These are phyloP conservation scores for Cantharis lateralis DNA, from an alignment of 2,888 invertebrate species.

Conservation along the genomic window DNA sequence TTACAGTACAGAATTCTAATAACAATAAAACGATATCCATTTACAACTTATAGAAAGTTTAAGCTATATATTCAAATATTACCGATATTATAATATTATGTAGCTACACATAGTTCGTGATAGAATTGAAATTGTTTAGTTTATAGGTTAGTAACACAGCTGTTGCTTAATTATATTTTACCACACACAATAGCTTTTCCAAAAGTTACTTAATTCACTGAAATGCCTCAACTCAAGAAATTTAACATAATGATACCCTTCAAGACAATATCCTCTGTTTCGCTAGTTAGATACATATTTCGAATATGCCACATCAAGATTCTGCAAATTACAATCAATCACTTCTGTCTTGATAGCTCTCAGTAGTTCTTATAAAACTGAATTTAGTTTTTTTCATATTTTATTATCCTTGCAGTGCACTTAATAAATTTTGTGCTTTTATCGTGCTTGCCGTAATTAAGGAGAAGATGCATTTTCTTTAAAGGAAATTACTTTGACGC, in stretches of 20 bases:
- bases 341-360: not conserved
- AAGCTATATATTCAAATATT: not conserved
- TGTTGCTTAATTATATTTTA: not conserved
- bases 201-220: not conserved
- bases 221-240: not conserved
- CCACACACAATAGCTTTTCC: not conserved
- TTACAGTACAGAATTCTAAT: not conserved
- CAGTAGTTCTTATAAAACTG: not conserved
- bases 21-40: not conserved
- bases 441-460: not conserved
- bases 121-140: not conserved
- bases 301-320: not conserved
- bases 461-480: not conserved
- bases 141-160: not conserved
- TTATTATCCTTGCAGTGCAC: not conserved
- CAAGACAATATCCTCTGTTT: not conserved
- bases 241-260: not conserved
- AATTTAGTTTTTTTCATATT: not conserved
- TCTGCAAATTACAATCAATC: not conserved
- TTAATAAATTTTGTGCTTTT: not conserved
- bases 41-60: not conserved
- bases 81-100: not conserved
- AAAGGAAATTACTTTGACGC: not conserved
- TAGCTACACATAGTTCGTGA: not conserved
- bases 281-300: not conserved